Evolutionary conservation across 2,888 invertebrate genomes (phyloP), one percentile per base, ranked within the genome.

Genomic region (Allophyes oxyacanthae): DNA sequence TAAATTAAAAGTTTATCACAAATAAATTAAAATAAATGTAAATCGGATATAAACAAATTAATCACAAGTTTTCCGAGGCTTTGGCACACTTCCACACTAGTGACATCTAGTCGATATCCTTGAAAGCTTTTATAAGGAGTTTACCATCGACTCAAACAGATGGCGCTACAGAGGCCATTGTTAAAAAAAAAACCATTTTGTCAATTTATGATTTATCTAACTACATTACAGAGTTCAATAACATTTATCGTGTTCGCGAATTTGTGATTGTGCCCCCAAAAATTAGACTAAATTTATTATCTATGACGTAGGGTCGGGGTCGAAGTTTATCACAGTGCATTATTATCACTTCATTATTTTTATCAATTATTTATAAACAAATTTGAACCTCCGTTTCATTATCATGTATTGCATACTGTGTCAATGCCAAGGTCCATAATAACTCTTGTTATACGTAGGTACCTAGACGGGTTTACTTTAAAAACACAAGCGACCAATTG

Each of bases 51-150:
- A n/a, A n/a, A n/a, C n/a, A n/a, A 5, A 25, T 25, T 25, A 25
- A 25, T 25, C 4, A 25, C 25, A 5, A 25, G 6, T 25, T 25
- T 25, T 6, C 4, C 1, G 3, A n/a, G n/a, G n/a, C n/a, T 28
- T 8, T 28, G 7, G 6, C 28, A 28, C 34, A 20, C 1, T 8
- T 9, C 0, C n/a, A 13, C 11, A 36, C 8, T 48, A 45, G 40
- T 13, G 68, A 30, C 62, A 67, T 67, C 64, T 61, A 49, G 40
- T 53, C 5, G 2, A 8, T 1, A 3, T 13, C 8, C 0, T 2
- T 0, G 14, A 1, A 48, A 56, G 8, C 6, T 38, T 10, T 1
- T 1, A 15, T 0, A 11, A 3, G 2, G 2, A 32, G 36, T 26
- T 63, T 57, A 28, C 30, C 2, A 4, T 0, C 0, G 0, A 0